Percentiles rank a stretch among this genome's conserved stretches.
Evolutionary conservation across 2,797 vertebrate genomes (phyloP).

Genomic region (Avahi laniger): DNA sequence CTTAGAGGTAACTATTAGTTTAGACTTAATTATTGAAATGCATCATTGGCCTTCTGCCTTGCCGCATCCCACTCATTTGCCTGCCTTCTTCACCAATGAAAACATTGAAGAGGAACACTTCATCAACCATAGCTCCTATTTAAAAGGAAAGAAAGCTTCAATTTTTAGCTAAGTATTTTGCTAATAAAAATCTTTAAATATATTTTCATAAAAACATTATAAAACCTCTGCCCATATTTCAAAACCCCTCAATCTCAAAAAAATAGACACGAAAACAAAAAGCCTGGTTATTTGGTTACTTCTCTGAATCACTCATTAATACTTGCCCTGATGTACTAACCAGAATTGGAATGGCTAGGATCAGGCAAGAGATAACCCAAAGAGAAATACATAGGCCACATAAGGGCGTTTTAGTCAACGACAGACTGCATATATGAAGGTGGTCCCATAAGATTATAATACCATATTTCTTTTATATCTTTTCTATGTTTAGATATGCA

Average conservation of each 20-base stretch:
- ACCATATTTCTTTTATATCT: neutral
- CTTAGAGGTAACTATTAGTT: neutral
- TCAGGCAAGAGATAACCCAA: neutral
- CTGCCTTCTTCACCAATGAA: neutral
- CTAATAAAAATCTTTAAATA: neutral
- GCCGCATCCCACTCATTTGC: neutral
- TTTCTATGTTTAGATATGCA: neutral
- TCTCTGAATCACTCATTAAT: neutral
- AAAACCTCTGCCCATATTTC: conserved; percentile 28
- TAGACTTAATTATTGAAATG: neutral
- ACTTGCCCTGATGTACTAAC: neutral
- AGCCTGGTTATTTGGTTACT: neutral
- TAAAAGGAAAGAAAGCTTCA: conserved; percentile 43
- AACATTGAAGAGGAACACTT: neutral
- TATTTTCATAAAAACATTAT: neutral
- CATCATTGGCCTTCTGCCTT: neutral
- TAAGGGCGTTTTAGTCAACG: neutral
- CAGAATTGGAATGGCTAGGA: neutral
- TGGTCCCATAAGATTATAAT: neutral
- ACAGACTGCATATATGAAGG: neutral
- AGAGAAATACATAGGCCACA: neutral
- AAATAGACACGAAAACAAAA: neutral
- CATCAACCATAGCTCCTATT: neutral
- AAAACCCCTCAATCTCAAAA: neutral
- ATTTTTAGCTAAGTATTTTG: neutral